phyloP scores from a whole-genome alignment of 1,140 invertebrate species.

The Cheumatopsyche charites region DNA sequence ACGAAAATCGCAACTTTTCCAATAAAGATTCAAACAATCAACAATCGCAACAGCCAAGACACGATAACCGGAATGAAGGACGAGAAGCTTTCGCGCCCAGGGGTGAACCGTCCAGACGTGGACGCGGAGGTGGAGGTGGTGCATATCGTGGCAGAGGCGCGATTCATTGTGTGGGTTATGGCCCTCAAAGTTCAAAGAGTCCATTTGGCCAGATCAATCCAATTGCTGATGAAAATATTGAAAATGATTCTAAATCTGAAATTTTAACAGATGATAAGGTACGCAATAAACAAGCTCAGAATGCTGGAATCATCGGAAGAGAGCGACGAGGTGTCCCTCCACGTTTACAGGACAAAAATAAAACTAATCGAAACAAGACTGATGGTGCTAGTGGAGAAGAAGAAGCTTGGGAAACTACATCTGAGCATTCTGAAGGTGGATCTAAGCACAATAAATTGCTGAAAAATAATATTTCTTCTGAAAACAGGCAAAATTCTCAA shows the following conservation, averaged over 20 bases:
- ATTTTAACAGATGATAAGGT: constrained; percentile 68
- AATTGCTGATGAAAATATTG: constrained; percentile 57
- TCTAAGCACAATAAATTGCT: constrained; percentile 48
- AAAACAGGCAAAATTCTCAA: constrained; percentile 1
- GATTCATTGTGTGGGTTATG: constrained; percentile 68
- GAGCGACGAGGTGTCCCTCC: constrained; percentile 51
- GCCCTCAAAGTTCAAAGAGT: constrained; percentile 76
- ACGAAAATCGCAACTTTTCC: constrained; percentile 51
- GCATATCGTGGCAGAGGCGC: constrained; percentile 57
- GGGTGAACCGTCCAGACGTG: constrained; percentile 81
- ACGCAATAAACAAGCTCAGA: constrained; percentile 70
- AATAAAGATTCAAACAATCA: constrained; percentile 35
- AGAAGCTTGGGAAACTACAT: constrained; percentile 73
- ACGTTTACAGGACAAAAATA: constrained; percentile 50
- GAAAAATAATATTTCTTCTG: background rate
- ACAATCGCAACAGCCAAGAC: constrained; percentile 38
- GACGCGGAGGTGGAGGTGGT: constrained; percentile 64
- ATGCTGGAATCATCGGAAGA: constrained; percentile 67
- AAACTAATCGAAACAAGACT: constrained; percentile 43
- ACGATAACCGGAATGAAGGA: constrained; percentile 55
- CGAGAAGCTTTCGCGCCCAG: constrained; percentile 75
- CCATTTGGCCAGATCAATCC: constrained; percentile 70
- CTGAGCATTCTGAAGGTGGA: constrained; percentile 68
- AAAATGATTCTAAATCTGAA: constrained; percentile 57
- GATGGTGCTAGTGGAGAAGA: constrained; percentile 60